Evolutionary conservation across 37 sponge, comb jelly and placozoan genomes (phyloP), one percentile per base, ranked within the genome.

Genomic region (Beroe forskalii): DNA sequence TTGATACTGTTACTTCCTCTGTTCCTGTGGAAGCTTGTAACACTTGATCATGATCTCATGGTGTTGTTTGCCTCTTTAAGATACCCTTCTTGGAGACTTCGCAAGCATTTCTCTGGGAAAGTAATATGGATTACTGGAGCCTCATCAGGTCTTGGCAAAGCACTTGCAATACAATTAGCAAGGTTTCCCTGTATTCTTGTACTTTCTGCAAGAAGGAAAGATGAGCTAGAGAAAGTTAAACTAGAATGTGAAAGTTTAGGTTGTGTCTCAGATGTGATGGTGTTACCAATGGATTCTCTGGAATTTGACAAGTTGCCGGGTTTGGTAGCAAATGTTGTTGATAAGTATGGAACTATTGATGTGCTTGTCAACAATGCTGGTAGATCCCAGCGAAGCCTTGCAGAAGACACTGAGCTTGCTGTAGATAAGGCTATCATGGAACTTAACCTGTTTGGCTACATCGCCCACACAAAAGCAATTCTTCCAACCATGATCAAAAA

Each of bases 81-180:
- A 4, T 43, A 44, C 30, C 86, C 86, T 43, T 20, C 86, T 43
- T 80, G 86, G 86, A 41, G 86, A 44, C 55, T 80, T 6, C n/a
- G 22, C 8, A 39, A 25, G 55, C 23, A 43, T 41, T 80, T 43
- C 55, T 44, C 44, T 25, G 97, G 97, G 17, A 93, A 95, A 76
- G 95, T 97, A 38, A 90, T 97, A 8, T 97, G 97, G 97, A 93
- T 97, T 2, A 97, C 97, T 0, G 97, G 97, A 0, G 97, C 97
- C 27, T 94, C 95, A n/a, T 94, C 95, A 40, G 97, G 97, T 0
- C 94, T 97, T 6, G 97, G 97, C 0, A 94, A 93, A 38, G 69
- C 64, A 28, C 90, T 95, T 0, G 94, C 95, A 20, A 92, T 94
- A 61, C 75, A 90, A n/a, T 60, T 97, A 40, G 94, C 97, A 35